Evolutionary conservation across 2,888 invertebrate species (phyloP).

Genomic region (Tillus elongatus): DNA sequence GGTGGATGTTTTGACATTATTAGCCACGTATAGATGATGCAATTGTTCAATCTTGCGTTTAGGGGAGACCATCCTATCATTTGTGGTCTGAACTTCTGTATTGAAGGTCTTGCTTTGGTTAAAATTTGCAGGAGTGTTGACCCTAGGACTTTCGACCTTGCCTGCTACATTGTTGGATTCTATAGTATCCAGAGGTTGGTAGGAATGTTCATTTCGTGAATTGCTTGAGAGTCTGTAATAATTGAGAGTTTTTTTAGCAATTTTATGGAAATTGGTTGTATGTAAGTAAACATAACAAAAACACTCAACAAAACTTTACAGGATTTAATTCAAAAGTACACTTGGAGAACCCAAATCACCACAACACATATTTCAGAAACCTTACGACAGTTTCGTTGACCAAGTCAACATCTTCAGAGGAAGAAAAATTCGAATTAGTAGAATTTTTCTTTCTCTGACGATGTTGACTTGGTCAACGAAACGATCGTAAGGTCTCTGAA

Average conservation of each 20-base stretch:
- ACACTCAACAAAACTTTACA: too few relatives aligned
- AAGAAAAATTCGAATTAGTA: too few relatives aligned
- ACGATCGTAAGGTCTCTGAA: too few relatives aligned
- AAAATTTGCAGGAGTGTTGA: constrained; percentile 35
- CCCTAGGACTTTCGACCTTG: constrained; percentile 30
- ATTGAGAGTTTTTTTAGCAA: constrained; percentile 5
- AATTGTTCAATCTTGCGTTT: constrained; percentile 39
- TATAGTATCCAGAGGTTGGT: constrained; percentile 27
- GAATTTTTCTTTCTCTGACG: too few relatives aligned
- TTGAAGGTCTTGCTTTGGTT: constrained; percentile 19
- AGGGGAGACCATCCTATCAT: constrained; percentile 39
- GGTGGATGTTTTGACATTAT: constrained; percentile 39
- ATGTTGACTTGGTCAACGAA: too few relatives aligned
- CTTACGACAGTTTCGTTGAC: too few relatives aligned
- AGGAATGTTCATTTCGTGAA: constrained; percentile 40
- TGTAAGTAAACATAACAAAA: too few relatives aligned
- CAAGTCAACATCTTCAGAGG: too few relatives aligned
- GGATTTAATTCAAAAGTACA: too few relatives aligned
- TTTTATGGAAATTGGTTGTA: too few relatives aligned
- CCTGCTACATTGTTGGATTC: constrained; percentile 23
- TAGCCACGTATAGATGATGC: constrained; percentile 38
- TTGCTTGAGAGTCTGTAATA: constrained; percentile 46
- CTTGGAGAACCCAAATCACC: too few relatives aligned
- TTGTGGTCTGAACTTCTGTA: constrained; percentile 20
- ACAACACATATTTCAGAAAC: too few relatives aligned